Percentiles rank a stretch among this genome's conserved stretches.
Evolutionary conservation across 2,113 vertebrate genomes (phyloP).

Genomic region (Lates calcarifer): DNA sequence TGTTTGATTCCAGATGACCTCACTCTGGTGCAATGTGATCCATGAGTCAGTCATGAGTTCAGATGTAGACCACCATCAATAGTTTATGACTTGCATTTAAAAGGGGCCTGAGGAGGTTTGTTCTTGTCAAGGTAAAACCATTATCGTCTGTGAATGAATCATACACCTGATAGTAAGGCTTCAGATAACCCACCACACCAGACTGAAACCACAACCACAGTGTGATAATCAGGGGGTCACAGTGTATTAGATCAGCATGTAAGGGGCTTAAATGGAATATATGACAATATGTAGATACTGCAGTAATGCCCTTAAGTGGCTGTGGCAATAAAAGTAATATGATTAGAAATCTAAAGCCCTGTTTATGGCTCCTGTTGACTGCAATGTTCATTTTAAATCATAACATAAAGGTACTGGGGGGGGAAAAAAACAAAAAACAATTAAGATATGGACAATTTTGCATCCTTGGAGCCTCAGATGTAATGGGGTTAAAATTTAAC

Average conservation of each 20-base stretch:
- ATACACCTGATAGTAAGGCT: background rate
- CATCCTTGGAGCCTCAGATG: background rate
- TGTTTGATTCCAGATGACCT: constrained; percentile 65
- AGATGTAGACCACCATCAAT: constrained; percentile 57
- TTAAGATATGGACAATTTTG: background rate
- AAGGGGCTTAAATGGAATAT: constrained; percentile 19
- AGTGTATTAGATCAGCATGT: background rate
- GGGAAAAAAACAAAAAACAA: no score
- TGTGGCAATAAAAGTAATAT: background rate
- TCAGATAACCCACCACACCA: background rate
- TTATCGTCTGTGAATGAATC: constrained; percentile 42
- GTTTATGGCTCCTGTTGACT: background rate
- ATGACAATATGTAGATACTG: background rate
- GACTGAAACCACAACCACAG: background rate
- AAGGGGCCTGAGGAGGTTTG: constrained; percentile 5
- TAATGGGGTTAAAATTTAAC: background rate
- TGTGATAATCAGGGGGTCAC: constrained; percentile 7
- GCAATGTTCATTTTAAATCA: background rate
- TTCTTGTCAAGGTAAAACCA: constrained; percentile 30
- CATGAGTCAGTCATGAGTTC: constrained; percentile 56
- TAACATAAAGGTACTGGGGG: background rate
- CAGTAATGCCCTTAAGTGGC: background rate
- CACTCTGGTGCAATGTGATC: constrained; percentile 51
- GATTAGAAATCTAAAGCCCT: background rate
- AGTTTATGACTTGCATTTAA: constrained; percentile 54